Conservation (phyloP, 2,113 vertebrate genomes). For the Stictonetta naevosa region DNA sequence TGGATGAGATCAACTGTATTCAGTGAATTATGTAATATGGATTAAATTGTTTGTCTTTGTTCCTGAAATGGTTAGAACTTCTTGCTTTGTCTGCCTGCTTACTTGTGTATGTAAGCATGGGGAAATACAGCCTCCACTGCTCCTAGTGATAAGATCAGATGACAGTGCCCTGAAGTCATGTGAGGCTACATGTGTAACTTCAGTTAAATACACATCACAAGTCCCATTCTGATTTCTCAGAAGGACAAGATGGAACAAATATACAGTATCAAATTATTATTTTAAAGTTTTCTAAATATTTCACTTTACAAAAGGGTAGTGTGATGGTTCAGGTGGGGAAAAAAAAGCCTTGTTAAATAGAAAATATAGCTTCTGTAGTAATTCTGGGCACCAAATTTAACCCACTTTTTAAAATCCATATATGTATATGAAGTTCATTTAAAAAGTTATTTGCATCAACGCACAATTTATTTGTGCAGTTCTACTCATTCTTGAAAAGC, state of each 20-base stretch:
- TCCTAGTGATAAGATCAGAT: neutral
- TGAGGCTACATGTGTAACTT: neutral
- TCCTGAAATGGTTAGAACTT: conserved; percentile 73
- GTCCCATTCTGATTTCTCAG: neutral
- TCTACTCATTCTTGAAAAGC: neutral
- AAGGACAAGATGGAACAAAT: neutral
- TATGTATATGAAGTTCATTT: neutral
- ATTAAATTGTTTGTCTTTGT: conserved; percentile 77
- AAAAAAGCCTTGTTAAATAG: neutral
- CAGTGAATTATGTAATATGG: conserved; percentile 71
- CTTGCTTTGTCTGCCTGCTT: conserved; percentile 71
- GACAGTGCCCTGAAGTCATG: neutral
- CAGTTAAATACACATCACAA: neutral
- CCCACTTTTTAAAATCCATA: neutral
- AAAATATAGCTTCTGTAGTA: neutral
- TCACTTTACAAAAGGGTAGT: conserved; percentile 31
- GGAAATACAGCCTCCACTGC: conserved; percentile 2
- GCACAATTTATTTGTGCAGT: neutral
- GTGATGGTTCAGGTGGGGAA: neutral
- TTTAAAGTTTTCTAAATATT: neutral
- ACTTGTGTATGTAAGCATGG: conserved; percentile 51
- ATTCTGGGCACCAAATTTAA: conserved; percentile 10
- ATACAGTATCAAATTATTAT: neutral
- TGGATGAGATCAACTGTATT: conserved; percentile 73
- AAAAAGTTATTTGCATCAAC: neutral